Conservation (phyloP, 2,797 vertebrate genomes). For the Molothrus ater region DNA sequence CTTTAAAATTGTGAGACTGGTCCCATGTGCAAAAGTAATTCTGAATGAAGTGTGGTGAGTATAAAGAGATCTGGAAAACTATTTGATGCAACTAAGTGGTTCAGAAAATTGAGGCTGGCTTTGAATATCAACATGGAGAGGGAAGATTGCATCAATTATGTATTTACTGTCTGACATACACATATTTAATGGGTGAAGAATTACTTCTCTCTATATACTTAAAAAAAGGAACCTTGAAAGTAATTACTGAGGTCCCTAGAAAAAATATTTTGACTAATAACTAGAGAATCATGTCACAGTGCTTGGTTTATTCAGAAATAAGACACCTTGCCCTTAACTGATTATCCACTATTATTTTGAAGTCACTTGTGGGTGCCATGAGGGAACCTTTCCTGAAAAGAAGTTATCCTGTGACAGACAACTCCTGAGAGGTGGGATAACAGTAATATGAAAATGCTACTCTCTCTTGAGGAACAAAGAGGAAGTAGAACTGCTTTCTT, state of each 20-base stretch:
- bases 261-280: neutral
- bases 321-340: neutral
- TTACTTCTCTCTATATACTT: neutral
- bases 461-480: neutral
- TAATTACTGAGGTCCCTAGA: neutral
- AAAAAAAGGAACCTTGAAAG: neutral
- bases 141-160: neutral
- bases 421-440: neutral
- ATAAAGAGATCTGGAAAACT: neutral
- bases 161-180: neutral
- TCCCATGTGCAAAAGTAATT: neutral
- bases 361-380: neutral
- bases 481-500: neutral
- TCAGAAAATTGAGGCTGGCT: neutral
- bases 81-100: neutral
- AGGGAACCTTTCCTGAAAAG: neutral
- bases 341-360: neutral
- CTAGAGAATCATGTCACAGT: neutral
- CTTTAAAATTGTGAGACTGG: neutral
- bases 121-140: neutral
- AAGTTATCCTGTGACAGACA: neutral
- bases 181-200: neutral
- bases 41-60: neutral
- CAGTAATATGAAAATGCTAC: neutral
- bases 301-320: neutral